Evolutionary conservation across 2,888 invertebrate species (phyloP), one percentile per base, ranked within the genome.

Genomic region (Helleia helle): DNA sequence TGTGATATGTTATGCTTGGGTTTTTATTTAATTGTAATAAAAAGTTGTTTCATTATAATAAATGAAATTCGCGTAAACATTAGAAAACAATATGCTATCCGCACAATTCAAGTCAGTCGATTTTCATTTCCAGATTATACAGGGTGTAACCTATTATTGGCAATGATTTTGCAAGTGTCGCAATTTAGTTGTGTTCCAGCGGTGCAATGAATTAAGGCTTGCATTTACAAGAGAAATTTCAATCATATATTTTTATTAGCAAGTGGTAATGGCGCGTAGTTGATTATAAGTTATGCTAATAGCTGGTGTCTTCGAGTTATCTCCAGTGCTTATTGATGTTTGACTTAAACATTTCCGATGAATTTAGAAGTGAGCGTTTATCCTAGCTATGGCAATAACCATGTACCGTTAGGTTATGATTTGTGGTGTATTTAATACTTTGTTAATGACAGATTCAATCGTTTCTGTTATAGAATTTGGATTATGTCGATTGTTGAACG

Each of bases 101-200:
- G 11, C 34, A 8, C 28, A 29, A 13, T 29, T 22, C 18, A 34
- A 34, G 18, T 34, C 12, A 34, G 18, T 34, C 34, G 18, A 18
- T 34, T 34, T 18, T 34, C 18, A 12, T 12, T 18, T 17, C 12
- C 22, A 34, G 18, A 34, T 22, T 18, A 11, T 34, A 18, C 34
- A 7, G 18, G 17, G 18, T 22, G 6, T 18, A 34, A 34, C 8
- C 18, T 34, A 18, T 34, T 34, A 34, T 34, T 34, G 34, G 34
- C 34, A 34, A 34, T 22, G 22, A 34, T 34, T 34, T 34, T 18
- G 17, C 11, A 34, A 60, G 61, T 61, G 54, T 59, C 56, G 65
- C 57, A 65, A 68, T 68, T 65, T 62, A 41, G 36, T 27, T 46
- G 40, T 42, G 43, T 40, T n/a, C 5, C 25, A 11, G 14, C 30